These are phyloP conservation scores for Phylloscopus trochilus DNA, from an alignment of 2,113 vertebrate genomes.

Conservation along the genomic window DNA sequence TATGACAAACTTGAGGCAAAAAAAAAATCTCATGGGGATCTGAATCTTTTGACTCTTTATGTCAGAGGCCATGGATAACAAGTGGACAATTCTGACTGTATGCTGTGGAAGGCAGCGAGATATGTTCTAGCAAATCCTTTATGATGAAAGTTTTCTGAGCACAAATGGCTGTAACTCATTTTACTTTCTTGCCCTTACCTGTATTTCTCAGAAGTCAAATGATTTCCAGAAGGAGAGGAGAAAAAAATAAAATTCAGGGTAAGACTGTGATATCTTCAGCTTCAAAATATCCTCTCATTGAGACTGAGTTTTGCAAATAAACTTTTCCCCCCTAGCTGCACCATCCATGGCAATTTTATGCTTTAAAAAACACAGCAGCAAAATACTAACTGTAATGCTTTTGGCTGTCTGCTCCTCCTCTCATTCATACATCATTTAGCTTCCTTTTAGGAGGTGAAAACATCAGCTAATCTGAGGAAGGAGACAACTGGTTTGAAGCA, in stretches of 20 bases:
- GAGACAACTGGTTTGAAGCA: background rate
- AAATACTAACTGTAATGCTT: background rate
- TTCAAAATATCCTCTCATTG: background rate
- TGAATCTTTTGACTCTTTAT: background rate
- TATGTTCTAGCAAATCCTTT: background rate
- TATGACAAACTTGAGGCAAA: background rate
- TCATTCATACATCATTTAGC: background rate
- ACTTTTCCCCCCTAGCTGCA: background rate
- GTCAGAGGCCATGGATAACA: background rate
- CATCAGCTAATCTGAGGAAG: background rate
- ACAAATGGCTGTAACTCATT: background rate
- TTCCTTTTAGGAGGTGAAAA: conserved; percentile 23
- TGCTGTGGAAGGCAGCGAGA: background rate
- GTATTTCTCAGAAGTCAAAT: background rate
- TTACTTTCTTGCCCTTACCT: background rate
- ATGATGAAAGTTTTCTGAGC: background rate
- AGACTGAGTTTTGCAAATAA: background rate
- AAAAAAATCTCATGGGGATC: background rate
- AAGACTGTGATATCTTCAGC: background rate
- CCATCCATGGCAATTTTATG: background rate
- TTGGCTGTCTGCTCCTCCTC: background rate
- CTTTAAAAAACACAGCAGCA: background rate
- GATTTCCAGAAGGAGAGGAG: background rate
- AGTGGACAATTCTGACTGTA: background rate
- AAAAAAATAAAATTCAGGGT: background rate